phyloP scores from a whole-genome alignment of 2,797 vertebrate species.

The Tadarida brasiliensis region DNA sequence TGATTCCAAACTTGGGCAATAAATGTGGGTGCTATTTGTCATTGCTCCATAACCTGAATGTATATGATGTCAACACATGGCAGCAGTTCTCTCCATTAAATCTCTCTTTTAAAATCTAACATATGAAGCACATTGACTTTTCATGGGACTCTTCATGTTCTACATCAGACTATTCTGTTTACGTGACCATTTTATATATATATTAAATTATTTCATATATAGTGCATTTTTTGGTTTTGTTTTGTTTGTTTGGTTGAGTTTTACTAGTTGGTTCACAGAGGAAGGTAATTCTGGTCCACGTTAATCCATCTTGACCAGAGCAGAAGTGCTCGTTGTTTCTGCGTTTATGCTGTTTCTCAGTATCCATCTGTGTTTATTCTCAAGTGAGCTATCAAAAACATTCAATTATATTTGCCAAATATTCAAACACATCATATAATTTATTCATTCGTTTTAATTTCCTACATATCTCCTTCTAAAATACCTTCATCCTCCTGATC shows the following conservation, averaged over 20 bases:
- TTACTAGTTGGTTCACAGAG: background rate
- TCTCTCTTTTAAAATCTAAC: background rate
- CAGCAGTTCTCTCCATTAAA: background rate
- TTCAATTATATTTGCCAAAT: background rate
- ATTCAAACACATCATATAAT: background rate
- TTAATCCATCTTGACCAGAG: background rate
- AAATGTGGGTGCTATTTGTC: background rate
- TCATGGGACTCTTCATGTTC: background rate
- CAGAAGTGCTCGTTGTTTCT: background rate
- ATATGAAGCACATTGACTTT: background rate
- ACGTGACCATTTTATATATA: background rate
- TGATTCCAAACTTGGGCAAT: background rate
- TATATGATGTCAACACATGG: background rate
- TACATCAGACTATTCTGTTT: background rate
- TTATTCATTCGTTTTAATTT: slow-evolving; percentile 2
- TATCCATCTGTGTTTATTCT: background rate
- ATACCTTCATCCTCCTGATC: background rate
- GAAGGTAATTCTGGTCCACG: background rate
- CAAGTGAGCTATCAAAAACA: background rate
- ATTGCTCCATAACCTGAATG: background rate
- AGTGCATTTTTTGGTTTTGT: background rate
- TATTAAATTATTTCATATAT: background rate
- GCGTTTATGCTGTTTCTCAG: background rate
- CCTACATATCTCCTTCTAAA: background rate
- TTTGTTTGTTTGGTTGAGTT: background rate